Evolutionary conservation across 2,888 invertebrate genomes (phyloP).

Genomic region (Plebejus argus): DNA sequence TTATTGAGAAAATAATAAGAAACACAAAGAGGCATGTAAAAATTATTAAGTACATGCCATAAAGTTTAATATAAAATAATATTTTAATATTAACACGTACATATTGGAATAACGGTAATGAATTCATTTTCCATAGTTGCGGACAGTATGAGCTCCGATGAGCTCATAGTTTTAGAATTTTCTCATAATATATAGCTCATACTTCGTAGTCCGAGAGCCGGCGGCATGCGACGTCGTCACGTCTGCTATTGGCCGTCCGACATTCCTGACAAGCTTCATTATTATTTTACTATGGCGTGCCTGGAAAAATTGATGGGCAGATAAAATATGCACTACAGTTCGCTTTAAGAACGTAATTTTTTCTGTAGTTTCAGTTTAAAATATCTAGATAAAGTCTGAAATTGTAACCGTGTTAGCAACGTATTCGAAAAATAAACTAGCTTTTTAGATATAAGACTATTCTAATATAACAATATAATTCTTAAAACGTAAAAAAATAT

Average conservation of each 20-base stretch:
- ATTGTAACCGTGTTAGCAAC: not conserved
- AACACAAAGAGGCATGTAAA: not conserved
- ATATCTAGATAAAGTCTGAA: not conserved
- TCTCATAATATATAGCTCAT: constrained; percentile 53
- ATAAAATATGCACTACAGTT: constrained; percentile 8
- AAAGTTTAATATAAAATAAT: not conserved
- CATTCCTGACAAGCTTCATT: constrained; percentile 64
- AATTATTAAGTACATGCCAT: too few species aligned
- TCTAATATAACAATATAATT: not conserved
- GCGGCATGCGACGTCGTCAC: constrained; percentile 53
- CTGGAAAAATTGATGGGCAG: constrained; percentile 38
- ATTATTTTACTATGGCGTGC: constrained; percentile 56
- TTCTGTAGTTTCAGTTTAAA: not conserved
- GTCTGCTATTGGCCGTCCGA: constrained; percentile 56
- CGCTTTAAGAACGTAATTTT: not conserved
- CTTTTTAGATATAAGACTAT: too few species aligned
- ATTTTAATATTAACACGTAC: constrained; percentile 43
- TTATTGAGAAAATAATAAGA: not conserved
- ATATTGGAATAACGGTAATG: constrained; percentile 52
- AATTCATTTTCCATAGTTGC: constrained; percentile 37
- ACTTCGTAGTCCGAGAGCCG: constrained; percentile 57
- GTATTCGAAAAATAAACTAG: too few species aligned
- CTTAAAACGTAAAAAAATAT: not conserved
- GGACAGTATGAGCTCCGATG: constrained; percentile 43
- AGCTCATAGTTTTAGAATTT: constrained; percentile 56